Percentiles rank a stretch among this genome's conserved stretches.
Evolutionary conservation across 2,113 vertebrate species (phyloP).

Genomic region (Trichechus manatus): DNA sequence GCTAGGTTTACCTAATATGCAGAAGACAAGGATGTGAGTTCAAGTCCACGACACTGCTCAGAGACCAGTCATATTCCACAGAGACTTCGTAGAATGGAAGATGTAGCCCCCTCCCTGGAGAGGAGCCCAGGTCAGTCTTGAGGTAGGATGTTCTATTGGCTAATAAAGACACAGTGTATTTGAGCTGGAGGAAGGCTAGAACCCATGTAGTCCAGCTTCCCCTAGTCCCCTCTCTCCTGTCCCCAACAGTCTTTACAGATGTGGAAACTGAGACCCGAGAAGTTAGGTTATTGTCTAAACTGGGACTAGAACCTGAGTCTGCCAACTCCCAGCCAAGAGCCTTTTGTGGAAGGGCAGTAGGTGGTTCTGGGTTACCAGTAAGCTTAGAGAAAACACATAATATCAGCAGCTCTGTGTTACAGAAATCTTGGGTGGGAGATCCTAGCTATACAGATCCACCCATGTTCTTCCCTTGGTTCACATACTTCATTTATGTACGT

Average conservation of each 20-base stretch:
- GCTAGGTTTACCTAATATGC: neutral
- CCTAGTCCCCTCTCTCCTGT: rapidly evolving
- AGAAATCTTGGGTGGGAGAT: neutral
- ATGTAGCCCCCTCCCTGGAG: neutral
- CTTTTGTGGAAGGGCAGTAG: neutral
- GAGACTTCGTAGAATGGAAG: neutral
- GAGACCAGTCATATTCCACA: neutral
- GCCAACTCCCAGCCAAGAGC: neutral
- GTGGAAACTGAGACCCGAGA: neutral
- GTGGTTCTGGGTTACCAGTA: neutral
- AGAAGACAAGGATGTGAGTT: neutral
- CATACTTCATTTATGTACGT: neutral
- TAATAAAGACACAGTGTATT: neutral
- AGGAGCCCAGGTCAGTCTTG: neutral
- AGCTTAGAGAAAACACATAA: neutral
- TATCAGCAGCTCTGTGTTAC: neutral
- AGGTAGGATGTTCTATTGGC: neutral
- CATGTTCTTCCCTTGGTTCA: neutral
- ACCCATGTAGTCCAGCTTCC: neutral
- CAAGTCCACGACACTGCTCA: rapidly evolving
- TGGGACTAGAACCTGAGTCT: neutral
- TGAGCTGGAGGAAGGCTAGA: neutral
- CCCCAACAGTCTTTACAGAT: neutral
- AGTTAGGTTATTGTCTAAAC: neutral
- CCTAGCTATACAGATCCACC: neutral